Conservation (phyloP, 2,888 invertebrate genomes). For the Stenchaetothrips biformis region DNA sequence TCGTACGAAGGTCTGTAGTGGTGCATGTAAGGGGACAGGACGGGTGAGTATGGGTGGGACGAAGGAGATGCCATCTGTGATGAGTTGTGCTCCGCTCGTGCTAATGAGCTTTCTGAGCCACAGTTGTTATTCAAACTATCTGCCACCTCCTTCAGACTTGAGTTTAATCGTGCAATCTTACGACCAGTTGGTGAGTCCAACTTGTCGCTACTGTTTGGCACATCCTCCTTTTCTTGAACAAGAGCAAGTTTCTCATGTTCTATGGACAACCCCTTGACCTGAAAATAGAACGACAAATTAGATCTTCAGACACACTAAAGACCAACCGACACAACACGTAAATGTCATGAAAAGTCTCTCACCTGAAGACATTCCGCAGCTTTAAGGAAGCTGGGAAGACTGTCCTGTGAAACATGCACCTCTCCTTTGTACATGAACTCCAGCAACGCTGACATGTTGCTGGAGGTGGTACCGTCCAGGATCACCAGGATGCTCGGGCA, state of each 20-base stretch:
- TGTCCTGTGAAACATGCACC: conserved; percentile 88
- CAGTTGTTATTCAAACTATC: conserved; percentile 23
- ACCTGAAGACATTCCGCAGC: conserved; percentile 88
- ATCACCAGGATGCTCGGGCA: conserved; percentile 77
- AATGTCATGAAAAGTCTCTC: conserved; percentile 34
- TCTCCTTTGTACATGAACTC: conserved; percentile 95
- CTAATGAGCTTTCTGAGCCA: conserved; percentile 10
- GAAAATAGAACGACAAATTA: conserved; percentile 32
- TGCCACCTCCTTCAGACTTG: conserved; percentile 15
- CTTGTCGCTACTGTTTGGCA: conserved; percentile 44
- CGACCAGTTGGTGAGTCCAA: conserved; percentile 44
- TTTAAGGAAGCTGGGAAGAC: conserved; percentile 83
- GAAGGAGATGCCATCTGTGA: conserved; percentile 8
- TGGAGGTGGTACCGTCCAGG: conserved; percentile 81
- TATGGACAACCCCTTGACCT: conserved; percentile 73
- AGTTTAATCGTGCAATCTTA: conserved; percentile 29
- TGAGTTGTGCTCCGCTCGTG: neutral
- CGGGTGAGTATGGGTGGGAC: conserved; percentile 47
- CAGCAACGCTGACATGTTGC: conserved; percentile 83
- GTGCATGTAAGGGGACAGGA: conserved; percentile 51
- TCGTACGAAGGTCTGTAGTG: conserved; percentile 47
- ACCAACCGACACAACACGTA: neutral
- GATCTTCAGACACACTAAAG: neutral
- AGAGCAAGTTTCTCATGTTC: conserved; percentile 63
- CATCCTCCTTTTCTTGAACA: conserved; percentile 50